These are phyloP conservation scores for Patella ulyssiponensis DNA, from an alignment of 2,888 invertebrate genomes.

Conservation along the genomic window DNA sequence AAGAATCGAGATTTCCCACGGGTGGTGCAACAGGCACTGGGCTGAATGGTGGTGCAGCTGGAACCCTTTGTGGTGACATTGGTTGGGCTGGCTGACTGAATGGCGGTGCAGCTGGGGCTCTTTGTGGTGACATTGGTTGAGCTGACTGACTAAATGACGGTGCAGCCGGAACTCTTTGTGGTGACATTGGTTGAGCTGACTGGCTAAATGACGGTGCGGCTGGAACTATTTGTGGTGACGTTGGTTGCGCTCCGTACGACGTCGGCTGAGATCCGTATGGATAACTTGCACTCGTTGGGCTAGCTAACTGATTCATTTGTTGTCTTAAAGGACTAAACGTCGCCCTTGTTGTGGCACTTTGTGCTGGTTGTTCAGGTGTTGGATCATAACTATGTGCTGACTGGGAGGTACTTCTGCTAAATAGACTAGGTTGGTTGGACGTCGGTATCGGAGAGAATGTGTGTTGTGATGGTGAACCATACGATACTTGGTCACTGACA, in stretches of 20 bases:
- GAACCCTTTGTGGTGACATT: slow-evolving; percentile 11
- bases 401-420: slow-evolving; percentile 23
- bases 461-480: slow-evolving; percentile 3
- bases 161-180: slow-evolving; percentile 9
- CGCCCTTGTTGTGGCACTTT: slow-evolving; percentile 3
- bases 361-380: slow-evolving; percentile 17
- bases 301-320: slow-evolving; percentile 11
- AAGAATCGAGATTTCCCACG: background rate
- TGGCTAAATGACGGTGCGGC: slow-evolving; percentile 7
- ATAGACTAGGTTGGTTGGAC: background rate
- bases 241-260: slow-evolving; percentile 24
- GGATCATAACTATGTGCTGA: slow-evolving; percentile 15
- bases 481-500: background rate
- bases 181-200: background rate
- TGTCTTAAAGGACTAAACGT: background rate
- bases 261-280: slow-evolving; percentile 30
- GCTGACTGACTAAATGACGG: slow-evolving; percentile 11
- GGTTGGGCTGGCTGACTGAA: background rate
- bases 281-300: slow-evolving; percentile 22
- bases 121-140: background rate
- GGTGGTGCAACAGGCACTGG: slow-evolving; percentile 18
- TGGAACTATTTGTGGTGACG: background rate
- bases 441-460: slow-evolving; percentile 11
- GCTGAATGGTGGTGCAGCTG: background rate
- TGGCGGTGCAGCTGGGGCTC: background rate